These are phyloP conservation scores for Drosophila biarmipes DNA, from an alignment of 1,140 invertebrate species.

Conservation along the genomic window DNA sequence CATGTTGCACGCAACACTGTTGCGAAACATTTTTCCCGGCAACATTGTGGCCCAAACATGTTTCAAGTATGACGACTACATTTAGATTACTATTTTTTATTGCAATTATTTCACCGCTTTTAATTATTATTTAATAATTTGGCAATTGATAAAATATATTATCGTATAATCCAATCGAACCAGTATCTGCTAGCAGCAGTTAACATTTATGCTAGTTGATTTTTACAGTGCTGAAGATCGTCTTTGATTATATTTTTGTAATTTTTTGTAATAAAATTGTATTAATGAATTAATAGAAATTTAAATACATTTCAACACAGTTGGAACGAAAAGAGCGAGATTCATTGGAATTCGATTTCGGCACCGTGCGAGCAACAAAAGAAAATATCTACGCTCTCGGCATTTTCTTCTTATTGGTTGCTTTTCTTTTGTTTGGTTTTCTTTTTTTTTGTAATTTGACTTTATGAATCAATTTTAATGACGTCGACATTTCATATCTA, in stretches of 20 bases:
- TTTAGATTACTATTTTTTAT: no score
- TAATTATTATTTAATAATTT: no score
- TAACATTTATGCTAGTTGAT: background rate
- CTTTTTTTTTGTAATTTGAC: slow-evolving; percentile 44
- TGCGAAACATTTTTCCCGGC: no score
- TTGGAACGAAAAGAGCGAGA: slow-evolving; percentile 17
- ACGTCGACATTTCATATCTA: slow-evolving; percentile 3
- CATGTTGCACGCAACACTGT: background rate
- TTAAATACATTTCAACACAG: slow-evolving; percentile 53
- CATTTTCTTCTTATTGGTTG: slow-evolving; percentile 14
- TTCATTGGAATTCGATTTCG: slow-evolving; percentile 77
- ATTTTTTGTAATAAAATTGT: slow-evolving; percentile 9
- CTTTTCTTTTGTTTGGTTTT: slow-evolving; percentile 41
- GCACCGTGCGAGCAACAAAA: slow-evolving; percentile 70
- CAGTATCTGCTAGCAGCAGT: background rate
- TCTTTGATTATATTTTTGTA: slow-evolving; percentile 20
- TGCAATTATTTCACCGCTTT: no score
- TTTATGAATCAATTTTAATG: slow-evolving; percentile 41
- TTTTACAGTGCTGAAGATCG: slow-evolving; percentile 36
- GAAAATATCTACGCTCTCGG: slow-evolving; percentile 26
- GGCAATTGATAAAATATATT: no score
- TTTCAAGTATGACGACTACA: no score
- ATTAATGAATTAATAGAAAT: background rate
- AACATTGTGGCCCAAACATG: no score
- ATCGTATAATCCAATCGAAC: no score